Evolutionary conservation across 2,888 invertebrate genomes (phyloP).

Genomic region (Morpho deidamia): DNA sequence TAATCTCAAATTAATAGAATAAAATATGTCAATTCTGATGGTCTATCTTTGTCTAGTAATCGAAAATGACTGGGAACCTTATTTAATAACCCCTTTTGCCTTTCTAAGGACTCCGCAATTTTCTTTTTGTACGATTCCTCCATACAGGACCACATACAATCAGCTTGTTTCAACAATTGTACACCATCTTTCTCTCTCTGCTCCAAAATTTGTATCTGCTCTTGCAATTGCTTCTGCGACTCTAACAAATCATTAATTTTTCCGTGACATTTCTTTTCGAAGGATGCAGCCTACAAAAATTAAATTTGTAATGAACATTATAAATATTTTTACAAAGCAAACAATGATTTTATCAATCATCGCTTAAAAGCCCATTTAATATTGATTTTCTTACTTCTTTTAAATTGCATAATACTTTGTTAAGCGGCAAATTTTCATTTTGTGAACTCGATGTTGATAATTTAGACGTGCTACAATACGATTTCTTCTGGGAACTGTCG

Average conservation of each 20-base stretch:
- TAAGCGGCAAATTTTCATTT: slow-evolving; percentile 37
- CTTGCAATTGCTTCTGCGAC: slow-evolving; percentile 69
- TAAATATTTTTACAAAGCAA: no score
- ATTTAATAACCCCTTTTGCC: slow-evolving; percentile 42
- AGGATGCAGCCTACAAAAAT: slow-evolving; percentile 45
- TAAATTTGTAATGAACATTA: neutral
- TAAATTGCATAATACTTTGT: slow-evolving; percentile 48
- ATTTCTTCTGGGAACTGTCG: neutral
- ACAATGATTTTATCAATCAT: no score
- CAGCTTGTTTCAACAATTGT: slow-evolving; percentile 73
- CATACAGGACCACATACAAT: slow-evolving; percentile 76
- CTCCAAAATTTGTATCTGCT: slow-evolving; percentile 78
- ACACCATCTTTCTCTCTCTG: slow-evolving; percentile 76
- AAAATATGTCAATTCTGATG: neutral
- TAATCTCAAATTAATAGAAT: neutral
- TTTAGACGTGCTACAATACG: neutral
- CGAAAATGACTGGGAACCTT: slow-evolving; percentile 33
- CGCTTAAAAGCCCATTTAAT: no score
- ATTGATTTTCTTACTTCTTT: slow-evolving; percentile 40
- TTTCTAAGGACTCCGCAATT: slow-evolving; percentile 44
- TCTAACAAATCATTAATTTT: slow-evolving; percentile 71
- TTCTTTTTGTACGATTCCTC: slow-evolving; percentile 65
- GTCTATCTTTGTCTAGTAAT: no score
- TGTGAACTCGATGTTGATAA: slow-evolving; percentile 12
- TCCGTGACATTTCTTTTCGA: slow-evolving; percentile 46